A percentile compares a stretch with the other conserved stretches of the same genome.
Conservation (phyloP, 2,888 invertebrate genomes). For the Drosophila borealis region DNA sequence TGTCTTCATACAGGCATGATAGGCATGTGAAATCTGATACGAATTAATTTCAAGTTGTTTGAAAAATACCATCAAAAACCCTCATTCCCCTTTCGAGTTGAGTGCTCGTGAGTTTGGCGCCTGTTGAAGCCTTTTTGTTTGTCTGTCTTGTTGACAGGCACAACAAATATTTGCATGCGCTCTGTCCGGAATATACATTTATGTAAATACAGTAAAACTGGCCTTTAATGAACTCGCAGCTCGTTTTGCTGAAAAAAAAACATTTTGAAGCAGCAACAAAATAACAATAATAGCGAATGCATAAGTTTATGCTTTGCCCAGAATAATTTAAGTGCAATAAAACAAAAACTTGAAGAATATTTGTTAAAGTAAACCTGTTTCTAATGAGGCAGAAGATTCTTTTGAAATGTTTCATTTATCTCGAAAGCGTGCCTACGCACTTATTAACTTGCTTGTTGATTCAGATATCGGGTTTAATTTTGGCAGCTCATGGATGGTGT, state of each 20-base stretch:
- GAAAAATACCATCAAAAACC: conserved; percentile 3
- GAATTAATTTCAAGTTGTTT: conserved; percentile 27
- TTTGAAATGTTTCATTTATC: too few relatives aligned
- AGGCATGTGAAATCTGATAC: conserved; percentile 35
- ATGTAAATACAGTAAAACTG: conserved; percentile 17
- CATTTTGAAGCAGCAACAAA: background rate
- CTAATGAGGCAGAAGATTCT: too few relatives aligned
- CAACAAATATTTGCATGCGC: conserved; percentile 62
- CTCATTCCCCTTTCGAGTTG: background rate
- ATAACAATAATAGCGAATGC: conserved; percentile 1
- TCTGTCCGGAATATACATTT: conserved; percentile 35
- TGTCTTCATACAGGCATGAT: conserved; percentile 2
- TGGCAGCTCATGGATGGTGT: conserved; percentile 8
- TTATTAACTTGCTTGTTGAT: conserved; percentile 23
- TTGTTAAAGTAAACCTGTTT: background rate
- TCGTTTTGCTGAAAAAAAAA: background rate
- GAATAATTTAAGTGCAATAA: background rate
- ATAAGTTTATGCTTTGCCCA: background rate
- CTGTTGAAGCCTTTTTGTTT: conserved; percentile 46
- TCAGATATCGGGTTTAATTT: conserved; percentile 35
- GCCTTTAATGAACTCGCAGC: conserved; percentile 13
- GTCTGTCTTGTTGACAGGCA: conserved; percentile 30
- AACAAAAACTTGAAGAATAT: background rate
- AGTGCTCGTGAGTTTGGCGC: conserved; percentile 15
- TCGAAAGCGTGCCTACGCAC: conserved; percentile 4